Evolutionary conservation across 2,797 vertebrate species (phyloP).

Genomic region (Pangasius djambal): DNA sequence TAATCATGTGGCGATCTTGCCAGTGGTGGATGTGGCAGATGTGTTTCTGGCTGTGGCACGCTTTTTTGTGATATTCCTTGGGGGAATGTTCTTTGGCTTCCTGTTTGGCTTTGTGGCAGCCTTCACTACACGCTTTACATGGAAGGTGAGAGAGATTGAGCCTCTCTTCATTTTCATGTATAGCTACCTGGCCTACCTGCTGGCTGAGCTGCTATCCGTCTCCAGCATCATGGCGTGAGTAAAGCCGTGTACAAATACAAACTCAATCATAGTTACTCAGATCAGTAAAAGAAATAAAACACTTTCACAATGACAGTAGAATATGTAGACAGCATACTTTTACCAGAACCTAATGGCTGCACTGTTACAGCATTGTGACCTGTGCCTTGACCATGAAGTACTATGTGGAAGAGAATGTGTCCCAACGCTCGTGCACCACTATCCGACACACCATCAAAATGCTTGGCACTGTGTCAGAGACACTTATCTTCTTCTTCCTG

Average conservation of each 20-base stretch:
- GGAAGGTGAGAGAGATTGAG: constrained; percentile 92
- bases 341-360: constrained; percentile 25
- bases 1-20: constrained; percentile 90
- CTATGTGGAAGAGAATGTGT: constrained; percentile 96
- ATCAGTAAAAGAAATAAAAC: background rate
- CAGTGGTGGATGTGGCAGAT: constrained; percentile 85
- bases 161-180: constrained; percentile 97
- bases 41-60: constrained; percentile 88
- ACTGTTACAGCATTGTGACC: constrained; percentile 83
- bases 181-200: constrained; percentile 94
- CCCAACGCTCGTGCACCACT: constrained; percentile 95
- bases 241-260: background rate
- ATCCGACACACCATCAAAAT: constrained; percentile 96
- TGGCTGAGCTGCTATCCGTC: constrained; percentile 92
- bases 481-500: constrained; percentile 98
- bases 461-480: constrained; percentile 93
- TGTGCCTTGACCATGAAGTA: constrained; percentile 98
- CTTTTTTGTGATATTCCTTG: constrained; percentile 91
- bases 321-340: background rate
- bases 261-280: background rate
- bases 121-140: constrained; percentile 95
- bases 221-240: constrained; percentile 99
- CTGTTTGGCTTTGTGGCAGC: constrained; percentile 92
- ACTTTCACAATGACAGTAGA: background rate
- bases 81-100: constrained; percentile 88